phyloP scores from a whole-genome alignment of 2,888 invertebrate species.

The Xestia c-nigrum region DNA sequence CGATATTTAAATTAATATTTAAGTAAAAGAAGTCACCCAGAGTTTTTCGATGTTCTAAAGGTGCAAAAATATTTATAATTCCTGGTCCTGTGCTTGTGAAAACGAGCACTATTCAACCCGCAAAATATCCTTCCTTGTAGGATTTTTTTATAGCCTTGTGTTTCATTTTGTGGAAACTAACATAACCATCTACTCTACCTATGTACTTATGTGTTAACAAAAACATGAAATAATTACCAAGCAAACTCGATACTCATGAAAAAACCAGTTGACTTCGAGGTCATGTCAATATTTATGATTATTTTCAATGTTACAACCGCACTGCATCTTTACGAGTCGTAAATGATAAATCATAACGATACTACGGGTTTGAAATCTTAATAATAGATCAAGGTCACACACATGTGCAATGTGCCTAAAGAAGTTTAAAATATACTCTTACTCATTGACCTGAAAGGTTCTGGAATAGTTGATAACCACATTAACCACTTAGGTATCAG shows the following conservation, averaged over 20 bases:
- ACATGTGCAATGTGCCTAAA: background rate
- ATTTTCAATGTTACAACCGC: slow-evolving; percentile 38
- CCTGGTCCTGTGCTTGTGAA: background rate
- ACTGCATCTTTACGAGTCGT: slow-evolving; percentile 8
- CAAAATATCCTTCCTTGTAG: background rate
- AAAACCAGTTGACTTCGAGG: slow-evolving; percentile 31
- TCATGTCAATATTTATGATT: slow-evolving; percentile 20
- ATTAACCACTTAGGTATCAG: background rate
- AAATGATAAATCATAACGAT: slow-evolving; percentile 26
- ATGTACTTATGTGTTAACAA: background rate
- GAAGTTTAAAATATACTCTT: background rate
- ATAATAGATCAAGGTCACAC: slow-evolving; percentile 19
- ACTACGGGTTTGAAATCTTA: background rate
- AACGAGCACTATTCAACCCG: background rate
- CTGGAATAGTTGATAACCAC: background rate
- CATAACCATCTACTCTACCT: background rate
- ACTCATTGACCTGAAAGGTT: background rate
- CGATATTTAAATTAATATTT: background rate
- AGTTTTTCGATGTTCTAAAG: too few relatives aligned
- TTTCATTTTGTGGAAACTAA: background rate
- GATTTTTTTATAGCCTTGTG: background rate
- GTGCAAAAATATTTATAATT: too few relatives aligned
- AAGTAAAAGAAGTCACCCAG: too few relatives aligned
- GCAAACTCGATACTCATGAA: slow-evolving; percentile 8
- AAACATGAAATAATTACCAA: slow-evolving; percentile 29